A percentile compares a stretch with the other conserved stretches of the same genome.
phyloP scores from a whole-genome alignment of 2,888 invertebrate genomes.

The Scelioninae gen. 1 region DNA sequence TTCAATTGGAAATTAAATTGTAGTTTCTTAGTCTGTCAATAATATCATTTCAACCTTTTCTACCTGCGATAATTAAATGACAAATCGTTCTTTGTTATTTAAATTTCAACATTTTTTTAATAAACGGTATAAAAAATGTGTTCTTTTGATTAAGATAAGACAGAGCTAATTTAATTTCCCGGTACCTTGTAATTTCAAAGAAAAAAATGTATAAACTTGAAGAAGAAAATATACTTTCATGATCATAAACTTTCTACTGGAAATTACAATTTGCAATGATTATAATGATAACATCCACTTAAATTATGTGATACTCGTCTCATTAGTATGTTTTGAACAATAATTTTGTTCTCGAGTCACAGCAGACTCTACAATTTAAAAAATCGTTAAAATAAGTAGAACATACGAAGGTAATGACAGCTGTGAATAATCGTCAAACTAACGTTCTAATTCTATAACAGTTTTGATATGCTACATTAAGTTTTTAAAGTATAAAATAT shows the following conservation, averaged over 20 bases:
- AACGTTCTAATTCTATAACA: background rate
- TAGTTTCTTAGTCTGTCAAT: background rate
- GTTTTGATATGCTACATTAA: background rate
- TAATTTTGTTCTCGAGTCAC: constrained; percentile 1
- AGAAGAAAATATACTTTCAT: background rate
- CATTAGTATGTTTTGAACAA: constrained; percentile 10
- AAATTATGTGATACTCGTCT: constrained; percentile 2
- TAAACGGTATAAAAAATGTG: background rate
- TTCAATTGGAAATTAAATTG: constrained; percentile 1
- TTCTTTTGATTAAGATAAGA: background rate
- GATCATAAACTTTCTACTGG: background rate
- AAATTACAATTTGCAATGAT: background rate
- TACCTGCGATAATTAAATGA: constrained; percentile 4
- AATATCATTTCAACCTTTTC: background rate
- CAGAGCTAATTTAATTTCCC: background rate
- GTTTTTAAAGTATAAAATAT: too few species aligned
- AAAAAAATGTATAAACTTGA: background rate
- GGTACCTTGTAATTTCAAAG: background rate
- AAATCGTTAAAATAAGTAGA: constrained; percentile 16
- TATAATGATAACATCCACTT: background rate
- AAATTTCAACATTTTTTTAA: background rate
- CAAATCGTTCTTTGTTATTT: background rate
- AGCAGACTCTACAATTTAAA: background rate
- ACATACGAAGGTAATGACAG: constrained; percentile 12
- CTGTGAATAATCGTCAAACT: constrained; percentile 6